Evolutionary conservation across 2,888 invertebrate genomes (phyloP).

Genomic region (Heliothis peltigera): DNA sequence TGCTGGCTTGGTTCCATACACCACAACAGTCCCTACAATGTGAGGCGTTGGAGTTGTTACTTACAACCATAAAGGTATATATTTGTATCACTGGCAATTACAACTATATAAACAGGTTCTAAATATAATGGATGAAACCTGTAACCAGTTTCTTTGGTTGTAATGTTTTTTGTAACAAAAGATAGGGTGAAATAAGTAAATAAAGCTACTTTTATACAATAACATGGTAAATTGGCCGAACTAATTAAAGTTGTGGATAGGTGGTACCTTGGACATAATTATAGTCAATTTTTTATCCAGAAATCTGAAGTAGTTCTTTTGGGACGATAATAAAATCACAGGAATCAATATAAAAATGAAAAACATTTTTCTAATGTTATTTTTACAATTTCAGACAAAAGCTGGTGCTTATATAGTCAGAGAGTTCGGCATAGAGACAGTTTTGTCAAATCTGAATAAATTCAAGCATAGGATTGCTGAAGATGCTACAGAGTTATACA

Average conservation of each 20-base stretch:
- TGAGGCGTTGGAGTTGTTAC: conserved; percentile 90
- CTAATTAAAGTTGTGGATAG: too few relatives aligned
- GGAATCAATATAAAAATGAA: not conserved
- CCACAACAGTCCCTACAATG: conserved; percentile 87
- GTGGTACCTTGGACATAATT: too few relatives aligned
- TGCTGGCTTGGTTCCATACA: conserved; percentile 91
- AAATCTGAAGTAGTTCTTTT: not conserved
- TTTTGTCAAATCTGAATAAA: conserved; percentile 81
- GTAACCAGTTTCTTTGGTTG: too few relatives aligned
- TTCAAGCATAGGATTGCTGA: conserved; percentile 80
- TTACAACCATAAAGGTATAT: conserved; percentile 88
- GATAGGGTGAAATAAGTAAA: too few relatives aligned
- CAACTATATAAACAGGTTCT: not conserved
- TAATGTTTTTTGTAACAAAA: too few relatives aligned
- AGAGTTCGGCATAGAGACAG: conserved; percentile 83
- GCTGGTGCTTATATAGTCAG: conserved; percentile 86
- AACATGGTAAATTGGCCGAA: too few relatives aligned
- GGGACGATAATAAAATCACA: not conserved
- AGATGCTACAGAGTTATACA: conserved; percentile 77
- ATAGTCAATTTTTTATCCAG: not conserved
- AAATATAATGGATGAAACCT: too few relatives aligned
- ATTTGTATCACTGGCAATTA: not conserved
- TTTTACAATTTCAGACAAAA: conserved; percentile 83
- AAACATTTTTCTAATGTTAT: not conserved
- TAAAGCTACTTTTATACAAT: too few relatives aligned